Evolutionary conservation across 2,797 vertebrate species (phyloP), one percentile per base, ranked within the genome.

Genomic region (Limosa lapponica): DNA sequence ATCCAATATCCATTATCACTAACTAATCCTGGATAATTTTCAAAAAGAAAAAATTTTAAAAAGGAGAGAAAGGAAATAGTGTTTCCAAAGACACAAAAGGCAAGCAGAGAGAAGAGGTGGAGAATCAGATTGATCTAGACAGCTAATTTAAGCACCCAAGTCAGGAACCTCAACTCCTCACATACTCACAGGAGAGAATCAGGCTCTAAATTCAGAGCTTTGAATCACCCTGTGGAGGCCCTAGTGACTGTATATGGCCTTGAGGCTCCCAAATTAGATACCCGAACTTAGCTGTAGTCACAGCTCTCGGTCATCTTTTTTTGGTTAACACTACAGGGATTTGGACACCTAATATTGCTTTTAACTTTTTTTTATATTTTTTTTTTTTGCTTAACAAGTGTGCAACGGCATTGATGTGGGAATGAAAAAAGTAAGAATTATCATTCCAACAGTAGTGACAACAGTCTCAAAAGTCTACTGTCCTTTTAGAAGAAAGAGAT

Each of bases 121-220:
- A 57, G 22, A 95, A 82, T 37, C 65, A 87, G 49, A 59, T 81
- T 28, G 39, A 62, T 48, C 25, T 17, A 58, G 8, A 36, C 44
- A 94, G 34, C 13, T 89, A 90, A 82, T 86, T 85, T 87, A 91
- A 89, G 71, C 71, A 44, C 41, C 30, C 37, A 86, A 72, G 24
- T 48, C 22, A 15, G 51, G 80, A 84, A 75, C 52, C 55, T 84
- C 70, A 90, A 4, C 49, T 84, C 70, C 11, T 65, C 49, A 37
- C 80, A 78, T 43, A 79, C 54, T 65, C 34, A 66, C 27, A 58
- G 8, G 34, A 87, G 39, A 89, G 66, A 84, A 88, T 84, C 85
- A 82, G 66, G 46, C n/a, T 90, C 86, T 87, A 89, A 94, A 87
- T 72, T 82, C 62, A 79, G 87, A 86, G 66, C 66, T 93, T 69